Evolutionary conservation across 2,888 invertebrate species (phyloP).

Genomic region (Augiades crinisus): DNA sequence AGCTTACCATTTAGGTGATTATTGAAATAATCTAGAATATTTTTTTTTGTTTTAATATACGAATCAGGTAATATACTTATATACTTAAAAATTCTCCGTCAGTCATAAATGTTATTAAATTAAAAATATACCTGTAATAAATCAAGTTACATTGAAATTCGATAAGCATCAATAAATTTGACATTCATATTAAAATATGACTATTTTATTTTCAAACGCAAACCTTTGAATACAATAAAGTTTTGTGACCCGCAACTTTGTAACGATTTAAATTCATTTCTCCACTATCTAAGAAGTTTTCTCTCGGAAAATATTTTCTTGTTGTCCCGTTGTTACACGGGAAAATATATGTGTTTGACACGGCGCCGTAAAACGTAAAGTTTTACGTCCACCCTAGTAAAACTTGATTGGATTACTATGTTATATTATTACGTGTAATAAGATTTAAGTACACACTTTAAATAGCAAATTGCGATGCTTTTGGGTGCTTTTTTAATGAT

Average conservation of each 20-base stretch:
- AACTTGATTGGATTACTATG: slow-evolving; percentile 21
- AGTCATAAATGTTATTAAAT: too few relatives aligned
- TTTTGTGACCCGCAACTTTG: slow-evolving; percentile 10
- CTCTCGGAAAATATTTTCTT: slow-evolving; percentile 20
- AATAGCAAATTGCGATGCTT: background rate
- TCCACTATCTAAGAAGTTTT: slow-evolving; percentile 16
- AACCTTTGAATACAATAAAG: slow-evolving; percentile 8
- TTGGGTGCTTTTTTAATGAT: background rate
- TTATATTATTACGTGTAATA: slow-evolving; percentile 18
- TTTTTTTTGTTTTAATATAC: too few relatives aligned
- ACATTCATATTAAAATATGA: background rate
- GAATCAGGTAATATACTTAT: too few relatives aligned
- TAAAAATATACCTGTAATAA: too few relatives aligned
- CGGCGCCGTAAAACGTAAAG: slow-evolving; percentile 21
- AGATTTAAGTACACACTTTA: slow-evolving; percentile 14
- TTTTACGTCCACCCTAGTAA: slow-evolving; percentile 22
- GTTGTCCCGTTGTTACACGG: slow-evolving; percentile 14
- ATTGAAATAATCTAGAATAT: too few relatives aligned
- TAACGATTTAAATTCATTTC: slow-evolving; percentile 24
- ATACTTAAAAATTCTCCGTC: too few relatives aligned
- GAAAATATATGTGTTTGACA: slow-evolving; percentile 21
- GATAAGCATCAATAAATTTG: too few relatives aligned
- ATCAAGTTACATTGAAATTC: too few relatives aligned
- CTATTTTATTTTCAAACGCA: slow-evolving; percentile 3
- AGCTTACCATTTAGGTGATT: too few relatives aligned